Evolutionary conservation across 92 coral and sea anemone genomes (phyloP).

Genomic region (Bergia sp.): DNA sequence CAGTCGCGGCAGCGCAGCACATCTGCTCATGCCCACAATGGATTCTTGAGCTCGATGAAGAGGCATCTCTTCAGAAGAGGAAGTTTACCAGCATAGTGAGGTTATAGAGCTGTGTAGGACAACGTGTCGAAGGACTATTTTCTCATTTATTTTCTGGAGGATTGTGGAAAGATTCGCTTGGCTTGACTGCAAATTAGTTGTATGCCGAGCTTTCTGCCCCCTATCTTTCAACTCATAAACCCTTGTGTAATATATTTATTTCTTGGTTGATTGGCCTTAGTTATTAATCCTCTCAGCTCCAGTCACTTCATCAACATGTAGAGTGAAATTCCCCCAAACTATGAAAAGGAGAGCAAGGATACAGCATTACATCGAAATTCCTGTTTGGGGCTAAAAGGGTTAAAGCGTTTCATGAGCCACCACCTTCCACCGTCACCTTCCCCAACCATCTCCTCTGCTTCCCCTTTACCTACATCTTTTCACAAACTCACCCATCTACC

Average conservation of each 20-base stretch:
- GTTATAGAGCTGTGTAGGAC: neutral
- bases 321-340: no score
- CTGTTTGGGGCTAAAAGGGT: no score
- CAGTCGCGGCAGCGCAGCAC: conserved; percentile 66
- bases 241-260: neutral
- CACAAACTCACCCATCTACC: no score
- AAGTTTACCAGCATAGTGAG: conserved; percentile 61
- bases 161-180: neutral
- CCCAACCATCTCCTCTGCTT: no score
- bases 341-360: no score
- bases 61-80: conserved; percentile 68
- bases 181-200: neutral
- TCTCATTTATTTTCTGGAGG: neutral
- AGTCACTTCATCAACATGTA: no score
- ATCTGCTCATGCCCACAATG: conserved; percentile 61
- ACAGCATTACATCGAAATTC: no score
- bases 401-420: no score
- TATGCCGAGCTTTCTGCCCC: neutral
- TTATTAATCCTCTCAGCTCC: no score
- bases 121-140: neutral
- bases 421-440: no score
- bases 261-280: neutral
- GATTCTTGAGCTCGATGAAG: conserved; percentile 90
- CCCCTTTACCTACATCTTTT: no score
- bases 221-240: neutral